Percentiles rank a stretch among this genome's conserved stretches.
phyloP scores from a whole-genome alignment of 2,113 vertebrate species.

The Mustelus asterias region DNA sequence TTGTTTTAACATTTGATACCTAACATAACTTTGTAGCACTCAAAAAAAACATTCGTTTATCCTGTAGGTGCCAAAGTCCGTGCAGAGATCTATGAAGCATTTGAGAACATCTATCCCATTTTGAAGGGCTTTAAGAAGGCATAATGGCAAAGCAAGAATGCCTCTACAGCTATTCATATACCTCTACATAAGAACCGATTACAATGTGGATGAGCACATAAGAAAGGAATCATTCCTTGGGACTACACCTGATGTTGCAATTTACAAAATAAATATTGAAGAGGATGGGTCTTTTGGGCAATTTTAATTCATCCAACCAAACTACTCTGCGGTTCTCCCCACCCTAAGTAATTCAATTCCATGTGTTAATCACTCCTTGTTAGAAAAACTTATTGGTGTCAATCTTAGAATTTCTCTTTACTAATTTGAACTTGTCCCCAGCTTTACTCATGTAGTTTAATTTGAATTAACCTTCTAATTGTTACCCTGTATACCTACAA shows the following conservation, averaged over 20 bases:
- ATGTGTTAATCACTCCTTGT: background rate
- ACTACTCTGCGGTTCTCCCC: background rate
- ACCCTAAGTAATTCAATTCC: background rate
- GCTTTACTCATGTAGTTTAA: background rate
- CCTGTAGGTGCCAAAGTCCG: slow-evolving; percentile 84
- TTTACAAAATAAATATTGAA: background rate
- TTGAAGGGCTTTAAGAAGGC: slow-evolving; percentile 83
- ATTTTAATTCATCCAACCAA: background rate
- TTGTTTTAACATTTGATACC: background rate
- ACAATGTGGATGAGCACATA: background rate
- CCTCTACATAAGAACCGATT: no score
- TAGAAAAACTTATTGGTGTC: background rate
- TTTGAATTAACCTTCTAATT: background rate
- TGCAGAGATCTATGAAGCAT: slow-evolving; percentile 89
- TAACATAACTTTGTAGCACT: background rate
- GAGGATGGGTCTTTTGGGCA: no score
- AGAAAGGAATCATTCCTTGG: background rate
- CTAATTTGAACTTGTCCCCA: background rate
- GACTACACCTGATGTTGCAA: background rate
- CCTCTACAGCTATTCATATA: background rate
- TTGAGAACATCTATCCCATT: slow-evolving; percentile 97
- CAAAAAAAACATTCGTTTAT: slow-evolving; percentile 36
- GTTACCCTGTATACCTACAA: background rate
- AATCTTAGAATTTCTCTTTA: background rate
- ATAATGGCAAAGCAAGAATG: background rate